Evolutionary conservation across 1,140 invertebrate genomes (phyloP).

Genomic region (Protaetia brevitarsis): DNA sequence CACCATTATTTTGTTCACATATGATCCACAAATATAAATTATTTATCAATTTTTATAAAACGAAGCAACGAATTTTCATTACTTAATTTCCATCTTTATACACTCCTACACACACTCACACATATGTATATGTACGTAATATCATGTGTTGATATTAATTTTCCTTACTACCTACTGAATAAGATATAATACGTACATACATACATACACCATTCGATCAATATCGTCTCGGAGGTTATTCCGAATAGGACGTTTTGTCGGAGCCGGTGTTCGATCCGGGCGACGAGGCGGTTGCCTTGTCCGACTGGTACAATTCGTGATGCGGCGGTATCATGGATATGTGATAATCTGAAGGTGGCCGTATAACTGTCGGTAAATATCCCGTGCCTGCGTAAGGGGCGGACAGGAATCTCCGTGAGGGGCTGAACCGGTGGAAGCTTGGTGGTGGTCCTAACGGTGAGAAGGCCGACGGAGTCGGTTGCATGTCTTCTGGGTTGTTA

Average conservation of each 20-base stretch:
- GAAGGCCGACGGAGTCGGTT: conserved; percentile 63
- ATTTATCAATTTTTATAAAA: no score
- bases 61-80: neutral
- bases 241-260: conserved; percentile 51
- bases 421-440: conserved; percentile 57
- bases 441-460: conserved; percentile 64
- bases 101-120: no score
- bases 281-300: conserved; percentile 50
- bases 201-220: neutral
- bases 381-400: conserved; percentile 77
- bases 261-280: conserved; percentile 50
- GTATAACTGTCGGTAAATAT: conserved; percentile 73
- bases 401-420: conserved; percentile 67
- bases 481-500: conserved; percentile 53
- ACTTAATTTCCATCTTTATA: neutral
- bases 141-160: neutral
- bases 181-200: no score
- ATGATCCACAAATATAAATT: no score
- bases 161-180: conserved; percentile 2
- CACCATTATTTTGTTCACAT: no score
- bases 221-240: conserved; percentile 41
- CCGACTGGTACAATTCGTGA: conserved; percentile 46
- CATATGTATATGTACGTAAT: neutral
- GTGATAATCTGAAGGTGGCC: conserved; percentile 53
- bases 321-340: conserved; percentile 39